phyloP scores from a whole-genome alignment of 2,888 invertebrate species.

The Cheilosia vulpina region DNA sequence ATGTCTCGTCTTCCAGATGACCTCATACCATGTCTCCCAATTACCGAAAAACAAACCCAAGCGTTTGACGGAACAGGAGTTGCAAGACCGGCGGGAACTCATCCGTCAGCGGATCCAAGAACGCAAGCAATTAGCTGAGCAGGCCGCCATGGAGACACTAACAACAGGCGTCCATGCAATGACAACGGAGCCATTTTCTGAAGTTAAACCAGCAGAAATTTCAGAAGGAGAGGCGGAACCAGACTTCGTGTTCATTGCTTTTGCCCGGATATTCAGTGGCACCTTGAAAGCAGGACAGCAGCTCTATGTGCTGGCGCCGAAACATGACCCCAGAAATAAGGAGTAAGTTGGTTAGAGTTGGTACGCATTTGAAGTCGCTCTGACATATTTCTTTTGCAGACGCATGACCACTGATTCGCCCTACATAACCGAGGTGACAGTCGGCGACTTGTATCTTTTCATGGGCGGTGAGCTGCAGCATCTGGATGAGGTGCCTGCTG shows the following conservation, averaged over 20 bases:
- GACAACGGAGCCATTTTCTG: conserved; percentile 54
- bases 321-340: conserved; percentile 90
- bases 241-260: conserved; percentile 91
- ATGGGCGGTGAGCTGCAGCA: conserved; percentile 96
- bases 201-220: conserved; percentile 4
- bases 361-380: background rate
- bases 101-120: conserved; percentile 88
- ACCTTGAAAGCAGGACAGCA: conserved; percentile 89
- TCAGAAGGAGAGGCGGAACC: conserved; percentile 77
- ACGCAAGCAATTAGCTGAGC: conserved; percentile 80
- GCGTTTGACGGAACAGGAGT: conserved; percentile 90
- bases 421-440: conserved; percentile 83
- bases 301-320: conserved; percentile 93
- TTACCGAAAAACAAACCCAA: conserved; percentile 92
- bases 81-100: conserved; percentile 87
- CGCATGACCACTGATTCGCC: conserved; percentile 78
- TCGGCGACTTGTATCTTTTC: conserved; percentile 92
- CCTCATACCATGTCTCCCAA: conserved; percentile 89
- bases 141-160: conserved; percentile 76
- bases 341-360: conserved; percentile 75
- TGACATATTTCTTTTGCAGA: conserved; percentile 34
- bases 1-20: conserved; percentile 91
- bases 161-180: conserved; percentile 78
- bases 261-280: conserved; percentile 97
- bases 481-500: conserved; percentile 92